A percentile compares a stretch with the other conserved stretches of the same genome.
Evolutionary conservation across 2,888 invertebrate genomes (phyloP).

Genomic region (Ommatoiulus sabulosus): DNA sequence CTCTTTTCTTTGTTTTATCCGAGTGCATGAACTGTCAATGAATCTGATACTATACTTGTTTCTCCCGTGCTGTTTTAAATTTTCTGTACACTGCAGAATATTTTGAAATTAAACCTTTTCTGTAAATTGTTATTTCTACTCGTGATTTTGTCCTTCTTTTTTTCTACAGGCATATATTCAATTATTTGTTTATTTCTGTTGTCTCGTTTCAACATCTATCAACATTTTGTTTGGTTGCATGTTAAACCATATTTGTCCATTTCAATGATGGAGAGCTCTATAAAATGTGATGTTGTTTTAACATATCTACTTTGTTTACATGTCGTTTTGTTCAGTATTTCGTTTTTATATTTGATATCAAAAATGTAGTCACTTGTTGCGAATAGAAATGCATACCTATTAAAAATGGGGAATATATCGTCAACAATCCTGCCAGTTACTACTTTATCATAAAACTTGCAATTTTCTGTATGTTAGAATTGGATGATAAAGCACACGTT

Average conservation of each 20-base stretch:
- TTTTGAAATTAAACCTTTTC: slow-evolving; percentile 14
- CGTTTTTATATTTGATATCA: no score
- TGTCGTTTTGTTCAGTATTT: no score
- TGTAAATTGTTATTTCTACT: neutral
- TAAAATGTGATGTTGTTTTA: neutral
- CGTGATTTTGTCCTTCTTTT: neutral
- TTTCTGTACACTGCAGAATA: neutral
- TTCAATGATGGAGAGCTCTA: neutral
- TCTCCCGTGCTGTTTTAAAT: neutral
- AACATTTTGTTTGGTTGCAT: neutral
- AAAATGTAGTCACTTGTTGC: no score
- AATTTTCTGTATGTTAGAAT: slow-evolving; percentile 37
- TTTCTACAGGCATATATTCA: neutral
- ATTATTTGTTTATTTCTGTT: neutral
- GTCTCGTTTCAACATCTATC: neutral
- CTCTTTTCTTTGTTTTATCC: neutral
- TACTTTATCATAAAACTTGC: neutral
- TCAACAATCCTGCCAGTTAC: neutral
- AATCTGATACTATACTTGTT: neutral
- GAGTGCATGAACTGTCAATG: neutral
- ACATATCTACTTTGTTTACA: neutral
- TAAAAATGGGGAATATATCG: no score
- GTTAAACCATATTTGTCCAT: neutral
- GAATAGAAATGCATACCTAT: no score
- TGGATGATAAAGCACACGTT: slow-evolving; percentile 84